Conservation (phyloP, 2,888 invertebrate genomes). For the Celastrina argiolus region DNA sequence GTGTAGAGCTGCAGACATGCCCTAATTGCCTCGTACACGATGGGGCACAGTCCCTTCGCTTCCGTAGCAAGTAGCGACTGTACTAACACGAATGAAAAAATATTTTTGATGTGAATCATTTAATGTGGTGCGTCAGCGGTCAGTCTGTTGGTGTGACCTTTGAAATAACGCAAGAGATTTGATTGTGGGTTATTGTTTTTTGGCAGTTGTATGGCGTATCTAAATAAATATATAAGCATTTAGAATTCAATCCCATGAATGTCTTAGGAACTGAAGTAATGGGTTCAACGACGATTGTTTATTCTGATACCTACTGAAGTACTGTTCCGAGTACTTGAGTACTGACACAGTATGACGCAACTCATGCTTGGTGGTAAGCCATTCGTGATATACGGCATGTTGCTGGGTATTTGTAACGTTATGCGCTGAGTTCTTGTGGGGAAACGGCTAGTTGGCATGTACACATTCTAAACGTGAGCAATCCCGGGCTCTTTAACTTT, state of each 20-base stretch:
- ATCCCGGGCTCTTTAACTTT: constrained; percentile 33
- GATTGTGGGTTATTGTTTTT: too few species aligned
- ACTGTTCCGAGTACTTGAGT: too few species aligned
- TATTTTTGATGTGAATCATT: not conserved
- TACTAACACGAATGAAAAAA: not conserved
- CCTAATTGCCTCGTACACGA: constrained; percentile 1
- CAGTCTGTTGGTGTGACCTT: not conserved
- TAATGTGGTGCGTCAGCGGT: not conserved
- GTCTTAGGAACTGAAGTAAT: not conserved
- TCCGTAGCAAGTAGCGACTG: not conserved
- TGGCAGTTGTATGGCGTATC: too few species aligned
- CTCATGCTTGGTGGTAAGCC: constrained; percentile 3
- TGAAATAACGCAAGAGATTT: not conserved
- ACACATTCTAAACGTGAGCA: constrained; percentile 67
- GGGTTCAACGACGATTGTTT: not conserved
- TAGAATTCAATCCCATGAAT: not conserved
- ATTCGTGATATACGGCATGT: constrained; percentile 15
- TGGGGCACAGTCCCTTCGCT: not conserved
- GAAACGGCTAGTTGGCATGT: constrained; percentile 44
- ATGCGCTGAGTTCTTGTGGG: constrained; percentile 40
- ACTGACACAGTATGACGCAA: constrained; percentile 4
- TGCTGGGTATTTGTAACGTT: constrained; percentile 1
- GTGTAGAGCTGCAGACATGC: not conserved
- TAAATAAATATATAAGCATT: too few species aligned
- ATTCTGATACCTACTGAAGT: not conserved